These are phyloP conservation scores for Drosophila nr. perissopoda DNA, from an alignment of 2,888 invertebrate species.

Conservation along the genomic window DNA sequence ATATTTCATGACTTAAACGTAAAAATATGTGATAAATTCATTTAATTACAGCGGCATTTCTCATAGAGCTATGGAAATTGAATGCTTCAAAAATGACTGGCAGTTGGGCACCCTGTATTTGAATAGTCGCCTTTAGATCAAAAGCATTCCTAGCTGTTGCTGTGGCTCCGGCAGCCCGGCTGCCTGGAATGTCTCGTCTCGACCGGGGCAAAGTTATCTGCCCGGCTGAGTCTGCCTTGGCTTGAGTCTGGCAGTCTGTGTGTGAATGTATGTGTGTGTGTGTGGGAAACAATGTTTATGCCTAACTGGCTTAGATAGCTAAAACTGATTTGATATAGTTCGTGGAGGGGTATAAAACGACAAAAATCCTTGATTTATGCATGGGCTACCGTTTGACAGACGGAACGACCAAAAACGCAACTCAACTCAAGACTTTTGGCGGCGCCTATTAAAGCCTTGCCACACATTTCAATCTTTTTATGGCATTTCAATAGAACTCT, in stretches of 20 bases:
- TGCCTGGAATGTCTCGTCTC: conserved; percentile 71
- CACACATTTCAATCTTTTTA: conserved; percentile 76
- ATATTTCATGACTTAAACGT: conserved; percentile 31
- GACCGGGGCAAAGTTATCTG: conserved; percentile 50
- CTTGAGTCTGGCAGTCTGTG: conserved; percentile 20
- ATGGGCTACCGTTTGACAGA: conserved; percentile 78
- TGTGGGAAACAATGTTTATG: conserved; percentile 72
- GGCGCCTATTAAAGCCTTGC: conserved; percentile 74
- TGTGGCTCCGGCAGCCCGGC: conserved; percentile 48
- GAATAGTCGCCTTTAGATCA: conserved; percentile 68
- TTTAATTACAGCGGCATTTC: conserved; percentile 56
- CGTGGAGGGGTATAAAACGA: conserved; percentile 40
- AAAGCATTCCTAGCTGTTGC: conserved; percentile 79
- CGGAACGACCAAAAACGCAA: conserved; percentile 19
- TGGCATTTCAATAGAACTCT: conserved; percentile 78
- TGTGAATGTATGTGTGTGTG: conserved; percentile 17
- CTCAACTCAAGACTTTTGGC: conserved; percentile 42
- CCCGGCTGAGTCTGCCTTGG: conserved; percentile 40
- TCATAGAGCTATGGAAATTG: conserved; percentile 55
- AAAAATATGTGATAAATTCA: conserved; percentile 54
- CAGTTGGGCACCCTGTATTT: conserved; percentile 69
- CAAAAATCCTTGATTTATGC: conserved; percentile 79
- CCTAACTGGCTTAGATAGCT: conserved; percentile 69
- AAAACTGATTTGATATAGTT: conserved; percentile 59
- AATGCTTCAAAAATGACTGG: conserved; percentile 34